Conservation (phyloP, 2,888 invertebrate species). For the Caenorhabditis parvicauda region DNA sequence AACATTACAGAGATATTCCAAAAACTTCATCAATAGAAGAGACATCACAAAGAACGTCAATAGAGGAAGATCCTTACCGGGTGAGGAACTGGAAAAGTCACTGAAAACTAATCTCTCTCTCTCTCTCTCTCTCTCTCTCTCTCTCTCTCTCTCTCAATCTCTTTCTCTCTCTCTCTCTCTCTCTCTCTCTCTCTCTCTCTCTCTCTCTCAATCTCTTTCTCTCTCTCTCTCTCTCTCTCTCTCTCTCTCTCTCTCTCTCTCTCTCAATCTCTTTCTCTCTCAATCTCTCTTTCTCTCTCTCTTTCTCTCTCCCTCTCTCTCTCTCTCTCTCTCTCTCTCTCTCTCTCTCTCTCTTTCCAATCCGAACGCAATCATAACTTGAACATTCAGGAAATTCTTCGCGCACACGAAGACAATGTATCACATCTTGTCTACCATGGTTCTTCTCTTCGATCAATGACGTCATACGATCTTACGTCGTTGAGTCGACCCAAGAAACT, state of each 20-base stretch:
- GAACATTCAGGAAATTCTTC: slow-evolving; percentile 36
- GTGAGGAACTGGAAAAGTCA: slow-evolving; percentile 4
- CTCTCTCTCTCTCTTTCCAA: not conserved
- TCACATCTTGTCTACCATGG: slow-evolving; percentile 46
- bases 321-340: not conserved
- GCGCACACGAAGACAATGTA: slow-evolving; percentile 40
- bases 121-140: not conserved
- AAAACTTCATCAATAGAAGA: slow-evolving; percentile 13
- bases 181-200: not conserved
- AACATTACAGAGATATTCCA: slow-evolving; percentile 2
- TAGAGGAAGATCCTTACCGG: slow-evolving; percentile 36
- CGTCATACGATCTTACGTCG: slow-evolving; percentile 16
- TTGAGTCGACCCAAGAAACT: too few relatives aligned
- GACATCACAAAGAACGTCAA: slow-evolving; percentile 14
- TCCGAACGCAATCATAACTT: not conserved
- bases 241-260: not conserved
- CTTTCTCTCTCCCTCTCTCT: not conserved
- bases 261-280: not conserved
- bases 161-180: not conserved
- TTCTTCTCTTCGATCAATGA: slow-evolving; percentile 41
- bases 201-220: not conserved
- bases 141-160: not conserved
- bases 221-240: too few relatives aligned
- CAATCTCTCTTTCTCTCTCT: not conserved
- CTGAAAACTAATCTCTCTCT: not conserved